Evolutionary conservation across 1,140 invertebrate genomes (phyloP), one percentile per base, ranked within the genome.

Genomic region (Eurosta solidaginis): DNA sequence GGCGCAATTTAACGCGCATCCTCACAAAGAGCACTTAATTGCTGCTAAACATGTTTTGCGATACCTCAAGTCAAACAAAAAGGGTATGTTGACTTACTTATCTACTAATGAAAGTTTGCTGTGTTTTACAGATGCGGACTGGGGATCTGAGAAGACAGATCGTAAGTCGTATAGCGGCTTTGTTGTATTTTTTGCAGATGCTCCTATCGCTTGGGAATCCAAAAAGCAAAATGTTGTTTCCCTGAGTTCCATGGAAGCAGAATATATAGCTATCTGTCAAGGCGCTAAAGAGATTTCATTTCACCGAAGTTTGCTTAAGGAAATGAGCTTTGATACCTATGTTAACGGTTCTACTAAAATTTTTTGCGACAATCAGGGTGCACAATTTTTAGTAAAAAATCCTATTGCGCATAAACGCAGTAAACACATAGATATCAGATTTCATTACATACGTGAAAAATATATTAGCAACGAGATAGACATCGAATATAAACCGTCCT

Each of bases 221-320:
- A 68, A 42, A 45, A 49, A 54, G n/a, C 59, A 68, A 40, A 10
- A 42, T 68, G 17, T 14, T 3, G 59, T 68, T 29, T 81, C 88
- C n/a, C 75, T 88, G 17, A 87, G 83, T 40, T 86, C 81, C 14
- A 84, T 82, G 27, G 87, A 89, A 81, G 84, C 87, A 10, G 88
- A 90, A 82, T 90, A 89, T 78, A 83, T 90, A 9, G 88, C 88
- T n/a, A 79, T 86, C 5, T 79, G 83, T 52, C 81, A 84, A 78
- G 85, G 83, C 3, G 73, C 84, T 17, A 88, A 88, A 82, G 88
- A 90, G 79, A 80, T 85, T 1, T 79, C 84, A 7, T 88, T 83
- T 82, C 50, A 86, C 22, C 82, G 79, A 77, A 78, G 79, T 29
- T 78, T 88, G 7, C 74, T 87, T 1, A 74, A n/a, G 47, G 86